Base-by-base conservation (phyloP, 2,888 invertebrate species). In the Diarsia mendica region DNA sequence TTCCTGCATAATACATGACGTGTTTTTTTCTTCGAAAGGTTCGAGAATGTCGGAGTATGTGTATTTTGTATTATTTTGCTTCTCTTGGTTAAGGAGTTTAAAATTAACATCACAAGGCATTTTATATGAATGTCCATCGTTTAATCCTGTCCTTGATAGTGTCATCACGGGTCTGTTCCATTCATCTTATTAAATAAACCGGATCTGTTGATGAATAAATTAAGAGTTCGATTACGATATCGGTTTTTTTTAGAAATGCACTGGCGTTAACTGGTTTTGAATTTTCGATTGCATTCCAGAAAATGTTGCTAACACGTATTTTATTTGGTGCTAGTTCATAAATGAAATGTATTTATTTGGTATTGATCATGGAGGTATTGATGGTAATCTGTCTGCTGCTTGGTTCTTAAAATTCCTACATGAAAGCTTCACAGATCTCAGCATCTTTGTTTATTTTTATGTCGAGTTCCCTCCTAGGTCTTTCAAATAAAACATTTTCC, bases 81-180 rank as follows among this genome's bases (percentile, higher is more conserved):
- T 63, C 46, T 64, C 28, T 53, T 67, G 20, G 65, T 53, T 69
- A 66, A 58, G 48, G 58, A 63, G 51, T 65, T 61, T 68, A 49
- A 72, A 74, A 75, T 86, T 88, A 84, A 80, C 79, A 87, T 76
- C 71, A 71, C 68, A 86, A 80, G 51, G 48, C 58, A 71, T 72
- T 78, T 70, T 77, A 77, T 76, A 70, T 74, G 69, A 55, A 79
- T 71, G 70, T 68, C 71, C 77, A 85, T 82, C 76, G 72, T 78
- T 87, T 88, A 90, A 90, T 88, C 86, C 83, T 61, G 60, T 46
- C 81, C 85, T 85, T 75, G 76, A 77, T 76, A 82, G 79, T 86
- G 83, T 75, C 72, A 81, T 67, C 88, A 88, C 77, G 88, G 55
- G 68, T 63, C 63, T 64, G 69, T 74, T 87, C 75, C 80, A 83